A percentile compares a stretch with the other conserved stretches of the same genome.
These are phyloP conservation scores for Litocranius walleri DNA, from an alignment of 2,113 vertebrate genomes.

Conservation along the genomic window DNA sequence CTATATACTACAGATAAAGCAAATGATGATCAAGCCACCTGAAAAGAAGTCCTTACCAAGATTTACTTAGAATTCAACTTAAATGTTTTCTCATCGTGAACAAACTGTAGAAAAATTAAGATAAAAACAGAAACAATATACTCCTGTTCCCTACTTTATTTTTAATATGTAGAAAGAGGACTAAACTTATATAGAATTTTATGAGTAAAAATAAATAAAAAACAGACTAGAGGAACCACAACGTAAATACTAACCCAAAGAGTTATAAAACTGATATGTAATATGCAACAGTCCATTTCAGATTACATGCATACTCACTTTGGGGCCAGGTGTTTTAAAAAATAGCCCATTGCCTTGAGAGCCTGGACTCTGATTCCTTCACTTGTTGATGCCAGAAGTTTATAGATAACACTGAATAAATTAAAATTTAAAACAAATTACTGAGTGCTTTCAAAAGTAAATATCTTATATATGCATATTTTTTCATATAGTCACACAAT, in stretches of 20 bases:
- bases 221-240: not conserved
- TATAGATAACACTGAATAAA: constrained; percentile 91
- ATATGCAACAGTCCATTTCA: not conserved
- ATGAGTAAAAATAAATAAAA: not conserved
- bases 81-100: not conserved
- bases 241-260: not conserved
- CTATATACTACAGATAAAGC: not conserved
- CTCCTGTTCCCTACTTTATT: not conserved
- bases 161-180: not conserved
- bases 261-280: not conserved
- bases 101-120: not conserved
- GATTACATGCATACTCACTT: constrained; percentile 87
- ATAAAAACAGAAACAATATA: not conserved
- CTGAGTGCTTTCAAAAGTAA: constrained; percentile 23
- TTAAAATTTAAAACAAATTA: constrained; percentile 57
- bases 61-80: not conserved
- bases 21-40: not conserved
- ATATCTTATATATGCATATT: not conserved
- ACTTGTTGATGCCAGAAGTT: constrained; percentile 94
- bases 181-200: not conserved
- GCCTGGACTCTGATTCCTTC: constrained; percentile 96
- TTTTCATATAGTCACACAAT: not conserved
- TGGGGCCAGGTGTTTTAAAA: constrained; percentile 91
- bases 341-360: constrained; percentile 97
- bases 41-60: not conserved